A percentile compares a stretch with the other conserved stretches of the same genome.
These are phyloP conservation scores for Eretmochelys imbricata DNA, from an alignment of 2,113 vertebrate species.

Conservation along the genomic window DNA sequence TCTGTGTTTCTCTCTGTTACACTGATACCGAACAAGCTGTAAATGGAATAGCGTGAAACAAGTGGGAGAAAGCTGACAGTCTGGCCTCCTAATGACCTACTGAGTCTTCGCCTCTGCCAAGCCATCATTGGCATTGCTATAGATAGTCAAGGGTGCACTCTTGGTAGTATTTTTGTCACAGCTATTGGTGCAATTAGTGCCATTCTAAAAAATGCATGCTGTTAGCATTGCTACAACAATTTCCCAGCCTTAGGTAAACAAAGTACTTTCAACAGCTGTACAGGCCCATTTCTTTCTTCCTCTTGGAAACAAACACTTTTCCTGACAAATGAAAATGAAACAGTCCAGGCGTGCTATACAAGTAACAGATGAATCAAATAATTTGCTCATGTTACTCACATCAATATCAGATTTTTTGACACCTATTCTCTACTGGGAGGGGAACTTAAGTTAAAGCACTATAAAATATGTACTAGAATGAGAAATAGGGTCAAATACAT, in stretches of 20 bases:
- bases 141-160: neutral
- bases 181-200: neutral
- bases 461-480: neutral
- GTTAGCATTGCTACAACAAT: neutral
- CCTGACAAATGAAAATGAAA: constrained; percentile 44
- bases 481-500: neutral
- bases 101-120: constrained; percentile 22
- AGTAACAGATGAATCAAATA: constrained; percentile 37
- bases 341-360: neutral
- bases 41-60: constrained; percentile 31
- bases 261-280: constrained; percentile 3
- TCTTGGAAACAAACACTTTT: constrained; percentile 27
- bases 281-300: constrained; percentile 3
- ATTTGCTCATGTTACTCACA: neutral
- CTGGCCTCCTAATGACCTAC: constrained; percentile 4
- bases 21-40: constrained; percentile 35
- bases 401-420: constrained; percentile 33
- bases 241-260: constrained; percentile 13
- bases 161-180: neutral
- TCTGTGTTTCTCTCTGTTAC: constrained; percentile 37
- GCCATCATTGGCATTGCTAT: neutral
- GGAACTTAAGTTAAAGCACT: neutral
- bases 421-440: neutral
- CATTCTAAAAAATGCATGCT: neutral
- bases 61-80: neutral